Base-by-base conservation (phyloP, 2,113 vertebrate species). In the Hippocampus barbouri region DNA sequence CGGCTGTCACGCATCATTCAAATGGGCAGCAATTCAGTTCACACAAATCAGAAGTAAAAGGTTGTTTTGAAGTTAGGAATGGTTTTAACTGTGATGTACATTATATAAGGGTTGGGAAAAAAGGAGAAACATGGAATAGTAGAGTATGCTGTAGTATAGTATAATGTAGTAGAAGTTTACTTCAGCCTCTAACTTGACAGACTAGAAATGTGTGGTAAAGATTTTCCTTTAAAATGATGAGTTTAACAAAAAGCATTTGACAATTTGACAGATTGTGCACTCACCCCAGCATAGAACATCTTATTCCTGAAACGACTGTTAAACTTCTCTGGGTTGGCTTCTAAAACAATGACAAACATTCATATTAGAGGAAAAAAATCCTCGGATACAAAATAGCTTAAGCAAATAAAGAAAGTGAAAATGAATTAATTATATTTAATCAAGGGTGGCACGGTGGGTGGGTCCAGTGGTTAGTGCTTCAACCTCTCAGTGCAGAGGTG, bases 271-370 rank as follows among this genome's bases (percentile, higher is more conserved):
- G 69, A 40, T 41, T 68, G 67, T 47, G 2, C 3, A 85, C 89
- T 89, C 78, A 90, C 89, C 66, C 89, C 89, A 82, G 89, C 89
- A 79, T 90, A 90, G 83, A 90, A 90, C 89, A 90, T 90, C 87
- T 90, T 90, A 86, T 90, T 90, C 78, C 88, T 88, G 87, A 90
- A 90, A 78, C 89, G 89, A 61, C 89, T 90, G 85, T 89, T 90
- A 7, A 90, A 90, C 85, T 89, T 90, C 66, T 90, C 89, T 5
- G 89, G 89, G 77, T 90, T 90, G 73, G 89, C 89, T 76, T 90
- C 89, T 90, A 80, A 59, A 85, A 66, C 41, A 47, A 45, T 27
- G 23, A 66, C 68, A 75, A 11, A 73, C 14, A 66, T 2, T 25
- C 23, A 66, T 6, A 65, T 45, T 45, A 45, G 43, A 3, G 4